Percentiles rank a stretch among this genome's conserved stretches.
Conservation (phyloP, 2,888 invertebrate genomes). For the Hypomecis punctinalis region DNA sequence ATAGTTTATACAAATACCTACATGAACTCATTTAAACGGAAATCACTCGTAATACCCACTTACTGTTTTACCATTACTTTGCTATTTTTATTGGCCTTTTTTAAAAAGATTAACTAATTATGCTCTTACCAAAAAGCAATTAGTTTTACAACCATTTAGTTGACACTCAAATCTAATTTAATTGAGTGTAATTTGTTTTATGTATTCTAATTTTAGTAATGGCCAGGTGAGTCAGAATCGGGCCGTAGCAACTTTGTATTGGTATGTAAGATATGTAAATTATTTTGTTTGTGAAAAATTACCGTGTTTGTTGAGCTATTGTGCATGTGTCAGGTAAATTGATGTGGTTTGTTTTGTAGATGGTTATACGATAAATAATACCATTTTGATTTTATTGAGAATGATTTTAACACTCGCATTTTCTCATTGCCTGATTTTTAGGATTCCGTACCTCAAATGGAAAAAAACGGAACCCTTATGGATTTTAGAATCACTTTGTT, state of each 20-base stretch:
- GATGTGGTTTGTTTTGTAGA: constrained; percentile 16
- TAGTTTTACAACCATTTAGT: constrained; percentile 7
- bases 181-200: constrained; percentile 7
- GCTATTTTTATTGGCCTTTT: not conserved
- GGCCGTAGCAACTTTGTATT: not conserved
- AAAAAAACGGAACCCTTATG: no score
- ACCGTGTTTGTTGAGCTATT: constrained; percentile 9
- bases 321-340: constrained; percentile 6
- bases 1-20: no score
- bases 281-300: not conserved
- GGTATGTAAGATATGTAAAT: no score
- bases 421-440: no score
- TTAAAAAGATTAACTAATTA: not conserved
- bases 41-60: not conserved
- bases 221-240: not conserved
- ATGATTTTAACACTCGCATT: no score
- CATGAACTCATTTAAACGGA: no score
- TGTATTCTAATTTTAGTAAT: constrained; percentile 8
- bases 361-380: not conserved
- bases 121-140: not conserved
- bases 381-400: no score
- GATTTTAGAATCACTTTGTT: no score
- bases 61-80: not conserved
- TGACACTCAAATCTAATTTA: constrained; percentile 13
- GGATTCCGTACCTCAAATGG: no score